Conservation (phyloP, 2,888 invertebrate species). For the Megalurothrips usitatus region DNA sequence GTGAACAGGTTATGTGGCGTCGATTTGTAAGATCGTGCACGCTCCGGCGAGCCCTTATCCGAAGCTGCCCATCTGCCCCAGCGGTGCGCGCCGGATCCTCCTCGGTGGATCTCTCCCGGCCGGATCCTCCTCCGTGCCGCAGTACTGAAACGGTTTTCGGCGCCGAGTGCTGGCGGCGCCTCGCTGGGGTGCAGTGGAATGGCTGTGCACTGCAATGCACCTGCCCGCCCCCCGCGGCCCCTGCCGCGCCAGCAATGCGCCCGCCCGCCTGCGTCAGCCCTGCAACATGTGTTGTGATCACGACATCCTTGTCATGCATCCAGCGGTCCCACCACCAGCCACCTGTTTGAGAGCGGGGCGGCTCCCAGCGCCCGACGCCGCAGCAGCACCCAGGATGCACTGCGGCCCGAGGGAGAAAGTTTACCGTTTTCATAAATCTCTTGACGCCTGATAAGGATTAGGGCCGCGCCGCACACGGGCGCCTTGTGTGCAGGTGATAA, state of each 20-base stretch:
- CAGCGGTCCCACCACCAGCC: background rate
- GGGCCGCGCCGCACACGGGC: background rate
- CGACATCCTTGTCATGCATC: background rate
- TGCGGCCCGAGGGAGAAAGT: background rate
- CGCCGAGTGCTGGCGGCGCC: too few species aligned
- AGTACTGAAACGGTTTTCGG: too few species aligned
- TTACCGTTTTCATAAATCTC: conserved; percentile 21
- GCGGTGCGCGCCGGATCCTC: too few species aligned
- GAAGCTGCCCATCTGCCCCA: conserved; percentile 12
- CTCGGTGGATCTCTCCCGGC: too few species aligned
- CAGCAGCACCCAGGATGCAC: too few species aligned
- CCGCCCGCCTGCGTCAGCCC: background rate
- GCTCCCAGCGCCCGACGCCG: too few species aligned
- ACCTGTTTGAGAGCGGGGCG: too few species aligned
- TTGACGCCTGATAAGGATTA: conserved; percentile 4
- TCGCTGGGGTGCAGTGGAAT: too few species aligned
- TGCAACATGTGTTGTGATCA: background rate
- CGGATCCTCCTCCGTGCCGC: too few species aligned
- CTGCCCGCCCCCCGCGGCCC: too few species aligned
- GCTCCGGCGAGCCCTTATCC: conserved; percentile 1
- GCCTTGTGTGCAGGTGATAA: background rate
- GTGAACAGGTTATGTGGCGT: conserved; percentile 21
- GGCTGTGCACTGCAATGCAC: too few species aligned
- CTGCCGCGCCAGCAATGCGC: too few species aligned
- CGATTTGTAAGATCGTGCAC: conserved; percentile 20